Conservation (phyloP, 2,888 invertebrate genomes). For the Tiliacea aurago region DNA sequence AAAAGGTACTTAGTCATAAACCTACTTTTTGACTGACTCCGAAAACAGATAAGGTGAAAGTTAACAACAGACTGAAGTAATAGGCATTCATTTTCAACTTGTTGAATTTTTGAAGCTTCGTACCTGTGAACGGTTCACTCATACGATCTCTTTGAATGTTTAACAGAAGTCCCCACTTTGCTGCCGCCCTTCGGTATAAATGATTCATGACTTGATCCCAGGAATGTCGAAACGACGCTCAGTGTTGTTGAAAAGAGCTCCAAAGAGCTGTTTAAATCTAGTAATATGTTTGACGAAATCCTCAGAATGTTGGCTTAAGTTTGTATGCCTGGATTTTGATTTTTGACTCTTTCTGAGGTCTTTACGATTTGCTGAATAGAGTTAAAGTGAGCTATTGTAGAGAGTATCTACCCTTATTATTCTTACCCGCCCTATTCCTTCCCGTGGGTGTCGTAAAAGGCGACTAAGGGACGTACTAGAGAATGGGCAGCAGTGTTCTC, state of each 20-base stretch:
- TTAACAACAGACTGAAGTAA: constrained; percentile 47
- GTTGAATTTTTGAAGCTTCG: constrained; percentile 65
- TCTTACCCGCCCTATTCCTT: too few species aligned
- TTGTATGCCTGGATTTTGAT: constrained; percentile 15
- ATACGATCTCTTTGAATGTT: constrained; percentile 72
- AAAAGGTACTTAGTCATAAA: neutral
- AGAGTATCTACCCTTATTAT: too few species aligned
- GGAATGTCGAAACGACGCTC: constrained; percentile 56
- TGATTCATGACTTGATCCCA: constrained; percentile 75
- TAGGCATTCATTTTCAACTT: constrained; percentile 63
- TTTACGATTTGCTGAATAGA: neutral
- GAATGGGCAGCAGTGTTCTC: too few species aligned
- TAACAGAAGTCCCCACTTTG: constrained; percentile 72
- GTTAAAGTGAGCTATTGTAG: neutral
- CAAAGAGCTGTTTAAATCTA: constrained; percentile 52
- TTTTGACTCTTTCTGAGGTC: neutral
- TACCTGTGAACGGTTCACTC: constrained; percentile 60
- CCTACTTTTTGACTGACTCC: neutral
- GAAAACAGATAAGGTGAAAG: neutral
- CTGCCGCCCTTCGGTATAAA: constrained; percentile 71
- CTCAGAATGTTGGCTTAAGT: constrained; percentile 7
- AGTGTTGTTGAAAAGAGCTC: constrained; percentile 49
- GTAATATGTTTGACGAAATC: constrained; percentile 10
- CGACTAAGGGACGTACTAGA: too few species aligned
- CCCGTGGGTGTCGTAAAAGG: too few species aligned